phyloP scores from a whole-genome alignment of 2,888 invertebrate genomes.

The Mimachlamys varia region DNA sequence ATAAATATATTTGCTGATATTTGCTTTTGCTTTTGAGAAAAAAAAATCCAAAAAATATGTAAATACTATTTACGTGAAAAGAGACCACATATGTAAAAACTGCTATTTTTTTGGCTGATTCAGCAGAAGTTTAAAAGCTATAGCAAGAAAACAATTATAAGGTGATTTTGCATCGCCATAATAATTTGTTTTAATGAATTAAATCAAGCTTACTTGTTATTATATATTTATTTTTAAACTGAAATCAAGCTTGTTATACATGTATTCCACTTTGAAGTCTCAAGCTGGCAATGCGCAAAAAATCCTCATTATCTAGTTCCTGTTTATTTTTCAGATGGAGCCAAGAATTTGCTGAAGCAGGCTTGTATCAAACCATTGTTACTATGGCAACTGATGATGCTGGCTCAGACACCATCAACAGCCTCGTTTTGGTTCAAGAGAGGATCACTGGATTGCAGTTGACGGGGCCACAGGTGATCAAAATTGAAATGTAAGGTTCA shows the following conservation, averaged over 20 bases:
- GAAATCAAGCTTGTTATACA: background rate
- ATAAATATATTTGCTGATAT: too few species aligned
- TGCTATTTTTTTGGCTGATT: too few species aligned
- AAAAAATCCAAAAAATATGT: too few species aligned
- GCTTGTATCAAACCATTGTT: slow-evolving; percentile 54
- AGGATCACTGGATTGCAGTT: slow-evolving; percentile 66
- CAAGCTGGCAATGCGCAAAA: background rate
- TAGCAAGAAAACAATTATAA: background rate
- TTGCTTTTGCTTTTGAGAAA: too few species aligned
- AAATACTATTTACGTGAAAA: background rate
- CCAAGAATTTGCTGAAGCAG: slow-evolving; percentile 61
- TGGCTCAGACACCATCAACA: slow-evolving; percentile 44
- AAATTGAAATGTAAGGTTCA: slow-evolving; percentile 65
- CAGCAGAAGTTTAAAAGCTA: background rate
- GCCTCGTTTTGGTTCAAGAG: slow-evolving; percentile 63
- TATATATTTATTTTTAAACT: background rate
- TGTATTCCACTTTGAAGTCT: background rate
- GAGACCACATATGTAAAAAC: background rate
- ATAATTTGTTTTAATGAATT: background rate
- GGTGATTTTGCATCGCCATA: background rate
- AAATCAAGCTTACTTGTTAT: background rate
- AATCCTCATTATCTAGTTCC: background rate
- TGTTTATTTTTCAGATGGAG: slow-evolving; percentile 60
- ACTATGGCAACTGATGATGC: background rate
- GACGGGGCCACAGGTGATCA: slow-evolving; percentile 64